Percentiles rank a stretch among this genome's conserved stretches.
Conservation (phyloP, 2,797 vertebrate species). For the Chiloscyllium punctatum region DNA sequence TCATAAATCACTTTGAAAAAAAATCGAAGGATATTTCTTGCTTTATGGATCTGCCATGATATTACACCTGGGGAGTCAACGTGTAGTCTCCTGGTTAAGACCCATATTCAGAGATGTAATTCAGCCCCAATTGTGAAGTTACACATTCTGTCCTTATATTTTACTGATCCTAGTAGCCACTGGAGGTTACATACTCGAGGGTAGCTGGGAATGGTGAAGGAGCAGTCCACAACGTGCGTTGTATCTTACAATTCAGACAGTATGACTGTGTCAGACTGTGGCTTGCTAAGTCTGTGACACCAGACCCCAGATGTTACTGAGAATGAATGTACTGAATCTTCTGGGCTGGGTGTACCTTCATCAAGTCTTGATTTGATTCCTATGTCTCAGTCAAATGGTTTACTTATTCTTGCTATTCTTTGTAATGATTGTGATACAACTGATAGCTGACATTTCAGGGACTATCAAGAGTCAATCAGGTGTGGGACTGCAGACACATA, state of each 20-base stretch:
- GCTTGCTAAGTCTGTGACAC: not conserved
- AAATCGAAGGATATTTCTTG: not conserved
- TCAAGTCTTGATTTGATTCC: not conserved
- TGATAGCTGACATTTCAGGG: not conserved
- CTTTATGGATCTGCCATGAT: not conserved
- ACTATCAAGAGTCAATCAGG: not conserved
- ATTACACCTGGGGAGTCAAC: not conserved
- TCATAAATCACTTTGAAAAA: not conserved
- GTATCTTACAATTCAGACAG: not conserved
- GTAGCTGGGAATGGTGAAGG: not conserved
- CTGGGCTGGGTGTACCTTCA: not conserved
- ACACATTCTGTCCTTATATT: not conserved
- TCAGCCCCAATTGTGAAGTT: not conserved
- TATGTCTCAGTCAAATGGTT: not conserved
- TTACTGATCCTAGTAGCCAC: not conserved
- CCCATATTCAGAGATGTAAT: not conserved
- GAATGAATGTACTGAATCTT: not conserved
- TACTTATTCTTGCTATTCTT: no score
- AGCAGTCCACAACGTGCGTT: not conserved
- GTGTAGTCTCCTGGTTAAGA: not conserved
- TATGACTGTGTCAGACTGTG: not conserved
- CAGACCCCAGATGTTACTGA: not conserved
- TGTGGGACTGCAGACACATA: not conserved
- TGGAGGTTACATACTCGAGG: no score
- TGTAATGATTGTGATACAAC: not conserved